Evolutionary conservation across 2,888 invertebrate species (phyloP), one percentile per base, ranked within the genome.

Genomic region (Dasysyrphus albostriatus): DNA sequence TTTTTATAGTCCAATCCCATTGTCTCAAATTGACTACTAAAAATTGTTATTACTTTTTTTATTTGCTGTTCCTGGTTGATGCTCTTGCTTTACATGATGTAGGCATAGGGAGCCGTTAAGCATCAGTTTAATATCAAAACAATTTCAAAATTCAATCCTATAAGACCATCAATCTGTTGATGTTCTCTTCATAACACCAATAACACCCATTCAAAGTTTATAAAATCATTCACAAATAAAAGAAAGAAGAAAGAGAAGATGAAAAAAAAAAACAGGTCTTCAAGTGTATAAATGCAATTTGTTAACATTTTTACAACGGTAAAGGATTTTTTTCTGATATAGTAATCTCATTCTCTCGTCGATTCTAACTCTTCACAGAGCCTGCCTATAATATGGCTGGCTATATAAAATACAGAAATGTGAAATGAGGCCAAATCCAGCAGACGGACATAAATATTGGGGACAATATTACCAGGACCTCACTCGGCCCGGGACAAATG

Each of bases 131-230:
- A 77, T 74, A 74, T 84, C 51, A 85, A 82, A 85, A 82, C 77
- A 81, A 58, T 77, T 82, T 85, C 69, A 82, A 87, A 78, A 82
- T 78, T 87, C 82, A 82, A 83, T 87, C 82, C 82, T 63, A 87
- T 75, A 83, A 87, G 70, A 19, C 75, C 75, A 87, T 87, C 87
- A 83, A 83, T 83, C 78, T 75, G 78, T 75, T 83, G 87, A 87
- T 78, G 87, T 67, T 49, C 59, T 78, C 65, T 78, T 59, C 87
- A 83, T 42, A 56, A 42, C 42, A 75, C 65, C 74, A 82, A 77
- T 59, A 76, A 73, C 77, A 82, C 49, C 70, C 42, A 78, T 87
- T 82, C 42, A 63, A 69, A 65, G n/a, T 59, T 42, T 42, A 73
- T 74, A 77, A 77, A 42, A 69, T 51, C 39, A 58, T 44, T 29